A percentile compares a stretch with the other conserved stretches of the same genome.
phyloP scores from a whole-genome alignment of 2,797 vertebrate genomes.

The Darevskia mixta region DNA sequence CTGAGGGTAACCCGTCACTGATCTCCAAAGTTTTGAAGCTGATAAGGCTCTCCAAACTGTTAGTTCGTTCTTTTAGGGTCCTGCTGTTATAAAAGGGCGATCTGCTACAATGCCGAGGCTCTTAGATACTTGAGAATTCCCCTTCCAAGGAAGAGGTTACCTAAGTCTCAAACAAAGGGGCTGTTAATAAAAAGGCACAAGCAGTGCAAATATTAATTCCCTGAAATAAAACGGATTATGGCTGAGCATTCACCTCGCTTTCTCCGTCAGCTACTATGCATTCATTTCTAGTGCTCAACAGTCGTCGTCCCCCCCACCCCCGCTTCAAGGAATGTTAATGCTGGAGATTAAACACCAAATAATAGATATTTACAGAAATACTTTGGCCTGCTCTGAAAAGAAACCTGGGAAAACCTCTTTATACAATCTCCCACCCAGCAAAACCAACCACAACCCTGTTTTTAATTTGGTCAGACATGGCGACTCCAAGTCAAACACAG shows the following conservation, averaged over 20 bases:
- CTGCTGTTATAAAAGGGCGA: not conserved
- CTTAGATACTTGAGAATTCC: constrained; percentile 14
- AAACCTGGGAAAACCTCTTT: constrained; percentile 30
- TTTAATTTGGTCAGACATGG: constrained; percentile 36
- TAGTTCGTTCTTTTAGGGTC: not conserved
- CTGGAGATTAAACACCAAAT: constrained; percentile 69
- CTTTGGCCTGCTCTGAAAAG: constrained; percentile 49
- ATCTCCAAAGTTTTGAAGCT: not conserved
- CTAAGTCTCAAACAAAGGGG: constrained; percentile 70
- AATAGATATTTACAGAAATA: constrained; percentile 62
- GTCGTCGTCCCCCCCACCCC: not conserved
- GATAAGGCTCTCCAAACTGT: not conserved
- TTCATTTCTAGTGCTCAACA: constrained; percentile 29
- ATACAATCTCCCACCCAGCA: not conserved
- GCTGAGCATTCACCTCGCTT: constrained; percentile 43
- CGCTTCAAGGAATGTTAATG: constrained; percentile 77
- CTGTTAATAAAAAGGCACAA: constrained; percentile 63
- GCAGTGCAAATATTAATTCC: constrained; percentile 65
- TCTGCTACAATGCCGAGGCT: fast-evolving
- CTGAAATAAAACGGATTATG: constrained; percentile 73
- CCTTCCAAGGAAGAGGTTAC: constrained; percentile 35
- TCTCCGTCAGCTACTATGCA: not conserved
- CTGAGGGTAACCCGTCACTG: not conserved
- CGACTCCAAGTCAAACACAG: not conserved
- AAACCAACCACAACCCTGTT: constrained; percentile 35